Percentiles rank a stretch among this genome's conserved stretches.
Evolutionary conservation across 1,140 invertebrate species (phyloP).

Genomic region (Saccostrea cuccullata): DNA sequence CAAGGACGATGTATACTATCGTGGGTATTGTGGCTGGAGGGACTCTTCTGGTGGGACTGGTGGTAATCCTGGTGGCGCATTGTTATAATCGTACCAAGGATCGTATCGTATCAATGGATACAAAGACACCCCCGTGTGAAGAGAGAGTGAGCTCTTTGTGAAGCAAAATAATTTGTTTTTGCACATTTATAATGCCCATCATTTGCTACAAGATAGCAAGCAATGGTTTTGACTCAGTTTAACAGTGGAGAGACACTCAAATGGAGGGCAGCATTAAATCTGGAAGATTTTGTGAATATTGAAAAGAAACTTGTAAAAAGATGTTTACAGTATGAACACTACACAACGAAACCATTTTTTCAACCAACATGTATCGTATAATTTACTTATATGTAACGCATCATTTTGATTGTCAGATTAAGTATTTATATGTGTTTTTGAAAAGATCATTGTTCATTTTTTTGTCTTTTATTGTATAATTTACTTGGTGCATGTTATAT

Average conservation of each 20-base stretch:
- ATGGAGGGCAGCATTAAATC: no score
- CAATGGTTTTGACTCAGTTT: no score
- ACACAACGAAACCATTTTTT: no score
- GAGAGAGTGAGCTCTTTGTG: background rate
- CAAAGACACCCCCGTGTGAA: constrained; percentile 67
- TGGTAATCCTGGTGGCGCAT: constrained; percentile 69
- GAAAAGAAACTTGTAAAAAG: no score
- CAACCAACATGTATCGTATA: no score
- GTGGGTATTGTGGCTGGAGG: constrained; percentile 70
- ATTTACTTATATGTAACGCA: no score
- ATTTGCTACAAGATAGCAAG: no score
- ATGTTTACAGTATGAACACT: no score
- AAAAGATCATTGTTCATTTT: background rate
- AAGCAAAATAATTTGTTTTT: no score
- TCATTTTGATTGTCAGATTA: background rate
- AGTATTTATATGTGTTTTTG: background rate
- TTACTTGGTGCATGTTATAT: background rate
- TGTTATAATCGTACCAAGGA: constrained; percentile 63
- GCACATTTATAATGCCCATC: no score
- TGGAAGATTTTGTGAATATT: no score
- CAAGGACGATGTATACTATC: constrained; percentile 71
- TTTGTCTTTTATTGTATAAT: background rate
- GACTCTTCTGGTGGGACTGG: constrained; percentile 66
- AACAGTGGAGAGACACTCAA: no score
- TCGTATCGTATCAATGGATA: constrained; percentile 46